Evolutionary conservation across 2,888 invertebrate species (phyloP).

Genomic region (Phrixothrix hirtus): DNA sequence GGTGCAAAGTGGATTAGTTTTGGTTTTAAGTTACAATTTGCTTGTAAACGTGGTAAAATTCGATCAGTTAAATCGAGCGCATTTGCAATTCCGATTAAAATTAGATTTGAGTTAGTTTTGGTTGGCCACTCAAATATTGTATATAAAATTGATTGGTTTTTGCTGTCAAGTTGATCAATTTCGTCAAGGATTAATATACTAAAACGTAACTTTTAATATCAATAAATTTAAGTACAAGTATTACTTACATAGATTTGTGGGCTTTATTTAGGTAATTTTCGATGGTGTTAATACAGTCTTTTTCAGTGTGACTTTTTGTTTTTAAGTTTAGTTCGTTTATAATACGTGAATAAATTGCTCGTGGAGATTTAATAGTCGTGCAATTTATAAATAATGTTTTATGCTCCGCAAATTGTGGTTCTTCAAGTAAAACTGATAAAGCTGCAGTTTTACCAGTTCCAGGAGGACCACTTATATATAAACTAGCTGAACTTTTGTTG

Average conservation of each 20-base stretch:
- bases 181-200: constrained; percentile 89
- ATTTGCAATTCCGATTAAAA: constrained; percentile 93
- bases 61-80: constrained; percentile 93
- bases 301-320: constrained; percentile 63
- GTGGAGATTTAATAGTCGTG: constrained; percentile 83
- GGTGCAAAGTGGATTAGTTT: constrained; percentile 86
- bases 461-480: constrained; percentile 96
- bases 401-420: constrained; percentile 60
- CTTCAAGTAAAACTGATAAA: constrained; percentile 72
- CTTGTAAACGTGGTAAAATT: constrained; percentile 82
- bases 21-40: constrained; percentile 73
- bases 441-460: constrained; percentile 97
- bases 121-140: constrained; percentile 94
- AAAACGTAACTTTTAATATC: too few species aligned
- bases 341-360: constrained; percentile 78
- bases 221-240: too few species aligned
- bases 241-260: constrained; percentile 75
- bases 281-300: constrained; percentile 67
- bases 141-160: constrained; percentile 84
- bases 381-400: constrained; percentile 81
- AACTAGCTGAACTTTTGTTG: constrained; percentile 70
- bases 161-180: constrained; percentile 89
- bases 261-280: constrained; percentile 69
- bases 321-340: constrained; percentile 70
- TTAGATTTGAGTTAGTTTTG: constrained; percentile 66